phyloP scores from a whole-genome alignment of 1,140 invertebrate genomes.

The Drosophila kurseongensis region DNA sequence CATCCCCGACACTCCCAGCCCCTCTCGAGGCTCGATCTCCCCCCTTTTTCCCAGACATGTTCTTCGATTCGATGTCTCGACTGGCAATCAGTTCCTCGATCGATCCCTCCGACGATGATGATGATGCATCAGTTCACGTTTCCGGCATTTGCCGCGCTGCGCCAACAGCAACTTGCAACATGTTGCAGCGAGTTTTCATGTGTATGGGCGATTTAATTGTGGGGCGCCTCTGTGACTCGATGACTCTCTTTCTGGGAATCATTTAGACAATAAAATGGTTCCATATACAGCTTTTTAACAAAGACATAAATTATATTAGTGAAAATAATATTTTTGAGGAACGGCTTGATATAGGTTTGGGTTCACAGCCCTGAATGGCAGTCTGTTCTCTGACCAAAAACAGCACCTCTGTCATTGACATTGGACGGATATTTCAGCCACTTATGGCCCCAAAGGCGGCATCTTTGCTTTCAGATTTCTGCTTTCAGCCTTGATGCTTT shows the following conservation, averaged over 20 bases:
- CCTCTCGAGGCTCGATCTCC: background rate
- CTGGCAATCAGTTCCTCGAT: constrained; percentile 69
- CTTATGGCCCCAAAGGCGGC: constrained; percentile 69
- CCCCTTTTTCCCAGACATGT: constrained; percentile 50
- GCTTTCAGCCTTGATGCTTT: constrained; percentile 24
- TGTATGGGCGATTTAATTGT: constrained; percentile 51
- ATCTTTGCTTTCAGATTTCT: constrained; percentile 41
- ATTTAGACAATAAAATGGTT: background rate
- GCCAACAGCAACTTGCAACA: constrained; percentile 41
- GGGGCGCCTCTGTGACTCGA: constrained; percentile 32
- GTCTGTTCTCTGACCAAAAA: constrained; percentile 31
- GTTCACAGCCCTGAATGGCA: constrained; percentile 11
- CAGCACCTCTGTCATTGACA: constrained; percentile 67
- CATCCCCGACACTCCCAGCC: constrained; percentile 20
- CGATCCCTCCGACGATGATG: constrained; percentile 37
- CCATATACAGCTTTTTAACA: no score
- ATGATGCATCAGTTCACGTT: constrained; percentile 62
- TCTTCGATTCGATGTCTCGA: constrained; percentile 65
- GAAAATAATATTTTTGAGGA: background rate
- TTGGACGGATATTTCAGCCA: constrained; percentile 59
- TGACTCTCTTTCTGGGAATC: constrained; percentile 3
- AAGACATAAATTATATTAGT: no score
- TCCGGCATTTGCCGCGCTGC: constrained; percentile 54
- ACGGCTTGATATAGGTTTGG: no score
- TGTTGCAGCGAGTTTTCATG: constrained; percentile 55